phyloP scores from a whole-genome alignment of 2,888 invertebrate genomes.

The Atethmia centrago region DNA sequence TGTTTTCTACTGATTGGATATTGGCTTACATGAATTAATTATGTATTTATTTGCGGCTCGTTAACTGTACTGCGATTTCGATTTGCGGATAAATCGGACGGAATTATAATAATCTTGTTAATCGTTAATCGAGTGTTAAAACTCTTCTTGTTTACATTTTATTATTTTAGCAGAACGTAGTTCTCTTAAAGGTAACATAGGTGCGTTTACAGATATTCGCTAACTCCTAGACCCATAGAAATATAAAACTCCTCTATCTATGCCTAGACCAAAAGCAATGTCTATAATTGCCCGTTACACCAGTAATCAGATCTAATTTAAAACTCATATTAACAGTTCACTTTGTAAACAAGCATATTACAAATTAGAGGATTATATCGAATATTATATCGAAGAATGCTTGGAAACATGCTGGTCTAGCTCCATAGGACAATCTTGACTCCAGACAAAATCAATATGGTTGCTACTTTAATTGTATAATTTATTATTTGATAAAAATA shows the following conservation, averaged over 20 bases:
- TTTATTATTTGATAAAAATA: too few species aligned
- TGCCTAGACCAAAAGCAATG: not conserved
- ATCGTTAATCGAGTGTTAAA: slow-evolving; percentile 2
- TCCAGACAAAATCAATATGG: too few species aligned
- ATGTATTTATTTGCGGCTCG: slow-evolving; percentile 58
- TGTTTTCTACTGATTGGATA: slow-evolving; percentile 71
- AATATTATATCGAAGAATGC: too few species aligned
- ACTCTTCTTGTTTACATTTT: too few species aligned
- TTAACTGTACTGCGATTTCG: slow-evolving; percentile 39
- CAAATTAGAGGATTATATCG: too few species aligned
- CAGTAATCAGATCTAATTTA: not conserved
- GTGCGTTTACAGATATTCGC: not conserved
- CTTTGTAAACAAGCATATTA: too few species aligned
- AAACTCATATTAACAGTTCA: too few species aligned
- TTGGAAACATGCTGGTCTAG: too few species aligned
- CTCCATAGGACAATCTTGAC: too few species aligned
- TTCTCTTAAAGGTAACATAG: not conserved
- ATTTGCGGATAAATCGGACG: slow-evolving; percentile 3
- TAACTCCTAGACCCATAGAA: too few species aligned
- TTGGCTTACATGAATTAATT: slow-evolving; percentile 61
- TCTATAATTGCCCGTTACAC: not conserved
- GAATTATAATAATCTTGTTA: not conserved
- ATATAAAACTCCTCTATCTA: too few species aligned
- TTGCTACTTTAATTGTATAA: too few species aligned
- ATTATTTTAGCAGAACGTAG: not conserved